phyloP scores from a whole-genome alignment of 2,888 invertebrate genomes.

The Julus scanicus region DNA sequence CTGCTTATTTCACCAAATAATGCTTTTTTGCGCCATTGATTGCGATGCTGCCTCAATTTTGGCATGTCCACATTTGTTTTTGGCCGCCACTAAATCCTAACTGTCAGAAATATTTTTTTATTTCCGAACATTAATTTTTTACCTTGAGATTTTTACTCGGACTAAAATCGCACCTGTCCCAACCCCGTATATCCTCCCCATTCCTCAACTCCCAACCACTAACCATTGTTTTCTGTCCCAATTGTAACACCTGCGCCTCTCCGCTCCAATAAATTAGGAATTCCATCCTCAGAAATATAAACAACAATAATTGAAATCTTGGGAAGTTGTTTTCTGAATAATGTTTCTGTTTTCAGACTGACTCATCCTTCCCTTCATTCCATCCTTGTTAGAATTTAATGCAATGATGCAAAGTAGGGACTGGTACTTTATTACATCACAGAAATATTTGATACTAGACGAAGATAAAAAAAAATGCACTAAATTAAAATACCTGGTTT shows the following conservation, averaged over 20 bases:
- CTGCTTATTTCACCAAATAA: no score
- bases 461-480: no score
- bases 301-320: conserved; percentile 3
- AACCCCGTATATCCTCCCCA: not conserved
- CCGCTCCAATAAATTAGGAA: conserved; percentile 9
- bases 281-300: not conserved
- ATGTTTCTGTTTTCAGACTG: no score
- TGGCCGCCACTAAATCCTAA: not conserved
- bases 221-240: conserved; percentile 23
- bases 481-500: no score
- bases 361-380: no score
- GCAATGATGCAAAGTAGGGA: no score
- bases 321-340: not conserved
- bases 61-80: not conserved
- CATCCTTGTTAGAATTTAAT: no score
- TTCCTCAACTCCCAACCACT: not conserved
- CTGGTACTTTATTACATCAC: no score
- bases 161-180: not conserved
- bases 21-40: not conserved
- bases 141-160: no score
- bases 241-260: conserved; percentile 38
- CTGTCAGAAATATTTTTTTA: not conserved
- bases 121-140: not conserved
- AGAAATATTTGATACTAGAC: no score
- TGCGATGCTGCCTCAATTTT: not conserved